Base-by-base conservation (phyloP, 2,797 vertebrate genomes). In the Ceyx erithaca region DNA sequence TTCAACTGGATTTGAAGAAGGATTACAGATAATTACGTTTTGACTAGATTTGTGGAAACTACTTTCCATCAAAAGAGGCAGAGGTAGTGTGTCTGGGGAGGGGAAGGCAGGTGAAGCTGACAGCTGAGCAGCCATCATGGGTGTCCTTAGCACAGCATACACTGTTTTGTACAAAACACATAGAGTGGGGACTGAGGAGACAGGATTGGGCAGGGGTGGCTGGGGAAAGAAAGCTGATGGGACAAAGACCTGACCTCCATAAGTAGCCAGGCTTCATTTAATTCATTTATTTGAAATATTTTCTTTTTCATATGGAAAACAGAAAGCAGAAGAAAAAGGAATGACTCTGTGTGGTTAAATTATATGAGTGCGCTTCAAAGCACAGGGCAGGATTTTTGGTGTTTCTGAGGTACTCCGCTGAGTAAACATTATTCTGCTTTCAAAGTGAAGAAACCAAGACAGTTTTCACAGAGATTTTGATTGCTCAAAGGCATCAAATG, bases 241-340 rank as follows among this genome's bases (percentile, higher is more conserved):
- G 61, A 46, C 30, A 78, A 63, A 73, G 28, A 10, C 26, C 21
- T 92, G 68, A 64, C 57, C 52, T 77, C 33, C 1, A 1, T 52
- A 59, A 67, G 14, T 79, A 66, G 48, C 18, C 31, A 57, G 48
- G 8, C 67, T 81, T 89, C 31, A 28, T 76, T 93, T 81, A 22
- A 67, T 51, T 48, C 16, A 67, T 35, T 67, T 33, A 20, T 52
- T 67, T 92, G 28, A 17, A 82, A 45, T 87, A 41, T 52, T 77
- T 93, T 89, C 5, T 85, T 94, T 94, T 93, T 86, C 35, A 31
- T 75, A 33, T 58, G 66, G 59, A 87, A 86, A 89, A 30, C 10
- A 73, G 40, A 33, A 85, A 85, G 45, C 40, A 76, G 37, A 64
- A 82, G 45, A 40, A 95, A 76, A 88, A 4, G 26, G 45, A 54